Evolutionary conservation across 2,113 vertebrate species (phyloP), one percentile per base, ranked within the genome.

Genomic region (Choloepus hoffmanni): DNA sequence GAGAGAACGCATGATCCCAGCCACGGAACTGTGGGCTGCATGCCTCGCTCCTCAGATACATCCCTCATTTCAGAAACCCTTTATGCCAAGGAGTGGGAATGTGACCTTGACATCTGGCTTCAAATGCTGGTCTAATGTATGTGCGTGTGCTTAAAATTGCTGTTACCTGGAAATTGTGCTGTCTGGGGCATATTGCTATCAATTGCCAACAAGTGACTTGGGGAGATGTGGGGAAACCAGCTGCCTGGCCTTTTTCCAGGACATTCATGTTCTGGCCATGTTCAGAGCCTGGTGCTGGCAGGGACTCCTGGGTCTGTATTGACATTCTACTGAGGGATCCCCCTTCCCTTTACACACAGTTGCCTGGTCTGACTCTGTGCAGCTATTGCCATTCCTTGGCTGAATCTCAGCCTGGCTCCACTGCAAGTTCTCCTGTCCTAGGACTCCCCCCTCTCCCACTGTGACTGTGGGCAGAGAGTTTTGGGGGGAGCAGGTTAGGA

Each of bases 141-240:
- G 24, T 36, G 30, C 55, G 19, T 11, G 30, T 79, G 33, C 65
- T 72, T 97, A 60, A 92, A 90, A 81, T 76, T 65, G 28, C n/a
- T 93, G 3, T 67, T 84, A 90, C 72, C 72, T 90, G 65, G 87
- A 28, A 79, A 78, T 7, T 28, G 50, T 19, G 48, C 23, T 60
- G 28, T 28, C 19, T 15, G 48, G 85, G n/a, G 21, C 12, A 50
- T 48, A 23, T 16, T 3, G 0, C 14, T 33, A 43, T 55, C 24
- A 19, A 3, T 24, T 72, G 28, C 33, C 55, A 83, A 65, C 48
- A 87, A 78, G 18, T 70, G 13, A 30, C 21, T 65, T 21, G 58
- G 13, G 43, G 40, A 28, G 9, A 3, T 68, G 5, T 13, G 19
- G 53, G 12, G 10, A 19, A 19, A 30, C 3, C 13, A 13, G 7